Evolutionary conservation across 2,797 vertebrate genomes (phyloP).

Genomic region (Lagocephalus sceleratus): DNA sequence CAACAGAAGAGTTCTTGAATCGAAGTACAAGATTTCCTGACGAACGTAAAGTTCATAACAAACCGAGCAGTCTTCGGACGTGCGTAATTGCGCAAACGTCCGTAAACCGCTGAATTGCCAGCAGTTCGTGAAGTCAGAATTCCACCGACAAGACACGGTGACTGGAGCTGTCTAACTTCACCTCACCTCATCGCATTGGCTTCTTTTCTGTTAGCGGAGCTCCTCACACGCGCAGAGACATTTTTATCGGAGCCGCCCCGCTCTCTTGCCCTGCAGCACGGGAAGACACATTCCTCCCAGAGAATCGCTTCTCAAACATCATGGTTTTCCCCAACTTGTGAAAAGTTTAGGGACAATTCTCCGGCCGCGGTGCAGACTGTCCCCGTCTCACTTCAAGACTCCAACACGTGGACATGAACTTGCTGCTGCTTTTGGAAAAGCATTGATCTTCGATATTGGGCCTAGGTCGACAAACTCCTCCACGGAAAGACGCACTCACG

Average conservation of each 20-base stretch:
- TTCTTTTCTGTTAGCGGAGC: not conserved
- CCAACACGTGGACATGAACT: not conserved
- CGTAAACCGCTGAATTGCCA: not conserved
- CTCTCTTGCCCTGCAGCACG: slow-evolving; percentile 13
- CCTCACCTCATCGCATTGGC: too few species aligned
- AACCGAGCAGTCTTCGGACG: not conserved
- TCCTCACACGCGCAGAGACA: slow-evolving; percentile 6
- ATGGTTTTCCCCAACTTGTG: slow-evolving; percentile 42
- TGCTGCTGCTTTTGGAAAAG: slow-evolving; percentile 17
- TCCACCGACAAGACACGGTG: slow-evolving; percentile 10
- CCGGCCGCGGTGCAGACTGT: slow-evolving; percentile 9
- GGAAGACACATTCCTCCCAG: slow-evolving; percentile 4
- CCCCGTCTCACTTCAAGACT: slow-evolving; percentile 21
- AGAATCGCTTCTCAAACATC: slow-evolving; percentile 38
- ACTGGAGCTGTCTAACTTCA: not conserved
- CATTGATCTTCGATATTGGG: slow-evolving; percentile 10
- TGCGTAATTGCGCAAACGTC: slow-evolving; percentile 33
- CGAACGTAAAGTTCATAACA: slow-evolving; percentile 25
- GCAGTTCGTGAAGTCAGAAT: slow-evolving; percentile 11
- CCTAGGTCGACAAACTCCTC: slow-evolving; percentile 12
- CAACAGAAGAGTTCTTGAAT: too few species aligned
- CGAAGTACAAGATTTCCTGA: slow-evolving; percentile 7
- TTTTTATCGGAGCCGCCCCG: slow-evolving; percentile 12
- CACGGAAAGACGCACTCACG: not conserved
- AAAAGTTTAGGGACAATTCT: slow-evolving; percentile 33